A percentile compares a stretch with the other conserved stretches of the same genome.
Evolutionary conservation across 1,140 invertebrate species (phyloP).

Genomic region (Drosophila bocki): DNA sequence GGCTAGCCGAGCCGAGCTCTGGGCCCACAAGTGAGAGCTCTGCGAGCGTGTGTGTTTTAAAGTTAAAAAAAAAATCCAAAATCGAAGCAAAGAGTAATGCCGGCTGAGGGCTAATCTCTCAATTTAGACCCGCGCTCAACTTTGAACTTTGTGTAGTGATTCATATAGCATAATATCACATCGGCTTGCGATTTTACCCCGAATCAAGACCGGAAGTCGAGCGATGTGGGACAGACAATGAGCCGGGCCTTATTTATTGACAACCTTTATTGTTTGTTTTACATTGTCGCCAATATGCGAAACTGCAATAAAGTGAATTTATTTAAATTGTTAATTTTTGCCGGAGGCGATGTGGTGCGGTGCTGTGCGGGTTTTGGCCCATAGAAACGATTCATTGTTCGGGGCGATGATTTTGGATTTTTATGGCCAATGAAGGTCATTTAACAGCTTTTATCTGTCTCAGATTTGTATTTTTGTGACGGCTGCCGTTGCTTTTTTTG

Average conservation of each 20-base stretch:
- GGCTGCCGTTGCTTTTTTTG: constrained; percentile 32
- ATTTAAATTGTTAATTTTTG: constrained; percentile 78
- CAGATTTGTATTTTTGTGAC: constrained; percentile 35
- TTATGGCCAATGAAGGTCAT: constrained; percentile 82
- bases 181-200: constrained; percentile 10
- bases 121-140: constrained; percentile 41
- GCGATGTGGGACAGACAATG: constrained; percentile 50
- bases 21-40: constrained; percentile 30
- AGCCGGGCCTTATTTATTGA: constrained; percentile 69
- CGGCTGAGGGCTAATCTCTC: constrained; percentile 42
- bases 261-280: constrained; percentile 76
- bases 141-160: constrained; percentile 47
- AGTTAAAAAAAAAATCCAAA: constrained; percentile 2
- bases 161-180: constrained; percentile 31
- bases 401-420: constrained; percentile 72
- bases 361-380: constrained; percentile 48
- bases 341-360: constrained; percentile 19
- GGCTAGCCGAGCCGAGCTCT: constrained; percentile 41
- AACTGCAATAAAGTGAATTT: constrained; percentile 77
- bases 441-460: constrained; percentile 71
- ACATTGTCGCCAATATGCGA: constrained; percentile 78
- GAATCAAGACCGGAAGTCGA: constrained; percentile 73
- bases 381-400: constrained; percentile 77
- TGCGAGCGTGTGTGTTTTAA: constrained; percentile 12
- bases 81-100: constrained; percentile 31